Percentiles rank a stretch among this genome's conserved stretches.
Conservation (phyloP, 2,113 vertebrate species). For the Hypocryptadius cinnamomeus region DNA sequence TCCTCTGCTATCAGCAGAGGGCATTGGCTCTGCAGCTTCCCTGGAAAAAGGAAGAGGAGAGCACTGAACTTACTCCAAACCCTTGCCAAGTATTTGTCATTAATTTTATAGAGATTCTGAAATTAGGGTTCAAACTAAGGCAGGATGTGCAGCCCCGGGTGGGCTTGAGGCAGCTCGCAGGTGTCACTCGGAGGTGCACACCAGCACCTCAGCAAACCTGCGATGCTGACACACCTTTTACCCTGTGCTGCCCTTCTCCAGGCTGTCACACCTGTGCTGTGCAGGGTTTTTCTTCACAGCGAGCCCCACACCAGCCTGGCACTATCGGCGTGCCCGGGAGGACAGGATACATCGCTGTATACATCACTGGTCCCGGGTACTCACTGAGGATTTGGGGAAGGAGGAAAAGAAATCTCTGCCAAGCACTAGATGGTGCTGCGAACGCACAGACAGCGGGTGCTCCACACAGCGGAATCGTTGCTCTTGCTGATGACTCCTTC, state of each 20-base stretch:
- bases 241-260: background rate
- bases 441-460: background rate
- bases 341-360: too few species aligned
- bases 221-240: too few species aligned
- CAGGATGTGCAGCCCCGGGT: background rate
- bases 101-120: background rate
- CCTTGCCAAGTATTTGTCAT: background rate
- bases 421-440: conserved; percentile 65
- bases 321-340: fast-evolving
- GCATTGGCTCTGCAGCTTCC: background rate
- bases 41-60: background rate
- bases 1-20: background rate
- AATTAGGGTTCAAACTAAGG: background rate
- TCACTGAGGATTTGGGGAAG: fast-evolving
- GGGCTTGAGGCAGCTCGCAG: background rate
- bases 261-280: fast-evolving
- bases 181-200: fast-evolving
- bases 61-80: background rate
- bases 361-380: too few species aligned
- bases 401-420: background rate
- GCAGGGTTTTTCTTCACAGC: background rate
- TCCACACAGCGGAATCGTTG: fast-evolving
- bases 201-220: too few species aligned
- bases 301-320: background rate
- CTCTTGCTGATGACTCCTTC: fast-evolving